phyloP scores from a whole-genome alignment of 1,140 invertebrate genomes.

The Aporrectodea caliginosa region DNA sequence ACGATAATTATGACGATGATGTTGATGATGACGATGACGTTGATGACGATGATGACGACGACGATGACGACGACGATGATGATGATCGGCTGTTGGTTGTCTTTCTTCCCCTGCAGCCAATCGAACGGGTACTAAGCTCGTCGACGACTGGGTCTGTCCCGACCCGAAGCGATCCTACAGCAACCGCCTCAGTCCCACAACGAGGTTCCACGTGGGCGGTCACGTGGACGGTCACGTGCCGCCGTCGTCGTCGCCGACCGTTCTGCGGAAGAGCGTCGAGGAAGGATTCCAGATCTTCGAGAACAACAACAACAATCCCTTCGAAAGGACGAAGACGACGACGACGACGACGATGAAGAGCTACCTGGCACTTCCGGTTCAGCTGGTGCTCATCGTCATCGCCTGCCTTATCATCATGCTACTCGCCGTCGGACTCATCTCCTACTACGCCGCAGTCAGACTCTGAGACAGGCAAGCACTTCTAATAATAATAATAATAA shows the following conservation, averaged over 20 bases:
- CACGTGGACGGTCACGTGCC: neutral
- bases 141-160: neutral
- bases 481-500: neutral
- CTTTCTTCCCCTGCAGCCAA: constrained; percentile 1
- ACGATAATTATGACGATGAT: neutral
- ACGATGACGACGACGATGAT: neutral
- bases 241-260: neutral
- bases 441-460: constrained; percentile 1
- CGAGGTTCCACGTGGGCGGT: neutral
- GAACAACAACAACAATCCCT: neutral
- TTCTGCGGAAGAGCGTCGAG: neutral
- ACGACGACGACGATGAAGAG: too few relatives aligned
- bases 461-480: neutral
- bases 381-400: neutral
- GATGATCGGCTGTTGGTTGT: neutral
- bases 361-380: neutral
- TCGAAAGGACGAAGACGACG: too few relatives aligned
- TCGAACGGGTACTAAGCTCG: neutral
- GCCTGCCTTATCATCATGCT: neutral
- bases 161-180: neutral
- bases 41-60: neutral
- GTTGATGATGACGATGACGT: neutral
- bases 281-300: neutral
- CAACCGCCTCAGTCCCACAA: neutral
- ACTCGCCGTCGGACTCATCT: neutral